Conservation (phyloP, 2,888 invertebrate genomes). For the Ophion ellenae region DNA sequence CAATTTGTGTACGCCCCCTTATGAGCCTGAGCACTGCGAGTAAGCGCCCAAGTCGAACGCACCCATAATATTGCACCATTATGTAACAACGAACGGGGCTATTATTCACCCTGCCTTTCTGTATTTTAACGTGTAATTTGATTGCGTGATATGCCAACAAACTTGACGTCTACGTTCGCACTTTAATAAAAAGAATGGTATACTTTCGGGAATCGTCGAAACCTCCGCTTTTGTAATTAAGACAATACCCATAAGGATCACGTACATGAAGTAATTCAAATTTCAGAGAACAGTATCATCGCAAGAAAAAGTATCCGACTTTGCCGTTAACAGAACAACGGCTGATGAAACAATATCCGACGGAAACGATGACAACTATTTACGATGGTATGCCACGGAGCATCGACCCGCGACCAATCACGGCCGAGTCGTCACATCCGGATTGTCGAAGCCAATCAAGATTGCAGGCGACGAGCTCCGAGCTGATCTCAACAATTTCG, state of each 20-base stretch:
- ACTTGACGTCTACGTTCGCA: not conserved
- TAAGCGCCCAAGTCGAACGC: too few relatives aligned
- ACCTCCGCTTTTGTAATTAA: not conserved
- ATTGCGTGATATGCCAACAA: not conserved
- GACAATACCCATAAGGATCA: not conserved
- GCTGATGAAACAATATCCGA: conserved; percentile 73
- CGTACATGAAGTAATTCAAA: not conserved
- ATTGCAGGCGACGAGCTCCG: conserved; percentile 15
- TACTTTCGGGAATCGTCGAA: not conserved
- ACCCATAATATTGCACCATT: too few relatives aligned
- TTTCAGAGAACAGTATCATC: conserved; percentile 77
- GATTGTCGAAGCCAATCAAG: conserved; percentile 40
- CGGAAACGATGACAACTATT: conserved; percentile 74
- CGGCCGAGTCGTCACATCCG: conserved; percentile 73
- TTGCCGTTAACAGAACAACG: conserved; percentile 76
- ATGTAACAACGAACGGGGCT: too few relatives aligned
- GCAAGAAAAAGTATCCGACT: conserved; percentile 76
- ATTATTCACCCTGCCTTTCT: not conserved
- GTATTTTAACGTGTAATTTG: not conserved
- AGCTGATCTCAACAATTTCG: conserved; percentile 6
- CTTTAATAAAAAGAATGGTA: not conserved
- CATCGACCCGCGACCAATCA: conserved; percentile 73
- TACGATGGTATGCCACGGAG: conserved; percentile 73
- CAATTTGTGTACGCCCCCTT: too few relatives aligned
- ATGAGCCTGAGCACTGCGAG: too few relatives aligned